Percentiles rank a stretch among this genome's conserved stretches.
Conservation (phyloP, 2,113 vertebrate genomes). For the Tupaia tana region DNA sequence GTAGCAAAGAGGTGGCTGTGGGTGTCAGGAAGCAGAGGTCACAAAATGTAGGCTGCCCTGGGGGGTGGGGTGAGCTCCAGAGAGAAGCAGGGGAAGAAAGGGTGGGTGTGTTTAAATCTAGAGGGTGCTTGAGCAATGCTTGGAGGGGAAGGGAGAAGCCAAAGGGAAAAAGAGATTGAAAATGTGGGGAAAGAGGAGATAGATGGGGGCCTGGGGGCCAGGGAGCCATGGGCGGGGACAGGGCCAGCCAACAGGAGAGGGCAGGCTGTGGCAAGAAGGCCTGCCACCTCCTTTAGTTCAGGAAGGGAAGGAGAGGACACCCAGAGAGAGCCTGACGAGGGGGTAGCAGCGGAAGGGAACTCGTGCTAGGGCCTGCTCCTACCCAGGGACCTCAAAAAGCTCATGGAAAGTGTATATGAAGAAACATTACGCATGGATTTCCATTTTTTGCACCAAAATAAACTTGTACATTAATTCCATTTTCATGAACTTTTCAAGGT, state of each 20-base stretch:
- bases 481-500: no score
- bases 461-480: no score
- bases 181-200: neutral
- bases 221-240: neutral
- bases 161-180: neutral
- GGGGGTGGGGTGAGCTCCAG: neutral
- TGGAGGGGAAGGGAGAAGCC: neutral
- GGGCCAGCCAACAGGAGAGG: neutral
- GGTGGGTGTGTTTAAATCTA: neutral
- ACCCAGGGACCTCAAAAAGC: no score
- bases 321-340: neutral
- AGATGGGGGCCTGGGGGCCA: neutral
- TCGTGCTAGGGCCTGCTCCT: fast-evolving
- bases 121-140: neutral
- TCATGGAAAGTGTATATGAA: no score
- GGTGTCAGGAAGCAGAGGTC: neutral
- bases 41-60: neutral
- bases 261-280: neutral
- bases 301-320: neutral
- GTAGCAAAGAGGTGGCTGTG: neutral
- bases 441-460: no score
- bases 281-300: neutral
- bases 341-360: no score
- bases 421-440: no score
- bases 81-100: neutral